Evolutionary conservation across 2,113 vertebrate genomes (phyloP), one percentile per base, ranked within the genome.

Genomic region (Amblyornis subalaris): DNA sequence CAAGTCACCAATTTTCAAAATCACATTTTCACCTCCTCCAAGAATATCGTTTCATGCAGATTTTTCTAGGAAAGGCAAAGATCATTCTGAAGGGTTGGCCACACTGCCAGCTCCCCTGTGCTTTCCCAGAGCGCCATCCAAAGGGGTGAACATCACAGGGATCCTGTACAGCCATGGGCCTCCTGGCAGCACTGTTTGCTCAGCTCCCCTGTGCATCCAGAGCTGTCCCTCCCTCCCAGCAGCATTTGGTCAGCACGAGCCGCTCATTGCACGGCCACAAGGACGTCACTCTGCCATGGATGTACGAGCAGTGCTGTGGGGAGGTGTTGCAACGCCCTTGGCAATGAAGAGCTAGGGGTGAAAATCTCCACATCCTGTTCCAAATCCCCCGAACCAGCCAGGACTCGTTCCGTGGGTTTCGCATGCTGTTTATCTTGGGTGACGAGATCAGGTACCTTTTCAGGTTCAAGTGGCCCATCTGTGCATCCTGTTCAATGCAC

Each of bases 351-450:
- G 28, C 77, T 3, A 18, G 82, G 65, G 88, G 64, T 95, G 93
- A 95, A 96, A 95, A 92, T 29, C 67, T 87, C 88, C 79, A 53
- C 88, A 77, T 91, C 85, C 90, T 88, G 24, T 88, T 94, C 64
- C 79, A 86, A 77, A 74, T 60, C 82, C 87, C 42, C 38, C 8
- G 14, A 40, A 10, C 31, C 64, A 80, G 33, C 42, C 67, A 14
- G 75, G 85, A 62, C 67, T 97, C 93, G 79, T 73, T 33, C 25
- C 7, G 0, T 28, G 95, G 90, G 91, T 70, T 96, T 94, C 93
- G 77, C 75, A 76, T 67, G 92, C 82, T 94, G 84, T 95, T 95
- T 97, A 35, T 89, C 94, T 91, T 95, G 93, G 87, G 95, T 50
- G 94, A 70, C 36, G 88, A 96, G 95, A 76, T 38, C 86, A 86